phyloP scores from a whole-genome alignment of 1,140 invertebrate genomes.

The Holcopasites calliopsidis region DNA sequence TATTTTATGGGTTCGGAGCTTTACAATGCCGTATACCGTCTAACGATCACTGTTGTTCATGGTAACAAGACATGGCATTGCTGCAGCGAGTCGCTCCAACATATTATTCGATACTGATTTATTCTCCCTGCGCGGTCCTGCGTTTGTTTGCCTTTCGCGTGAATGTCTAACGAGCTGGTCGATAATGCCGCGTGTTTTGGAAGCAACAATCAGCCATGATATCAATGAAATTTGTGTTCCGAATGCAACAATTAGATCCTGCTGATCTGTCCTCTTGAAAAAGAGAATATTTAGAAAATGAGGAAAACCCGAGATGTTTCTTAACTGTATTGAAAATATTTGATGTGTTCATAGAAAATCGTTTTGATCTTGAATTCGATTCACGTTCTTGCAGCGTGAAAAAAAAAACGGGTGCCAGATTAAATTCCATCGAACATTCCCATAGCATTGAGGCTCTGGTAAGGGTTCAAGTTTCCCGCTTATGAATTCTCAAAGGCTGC shows the following conservation, averaged over 20 bases:
- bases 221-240: background rate
- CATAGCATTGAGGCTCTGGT: background rate
- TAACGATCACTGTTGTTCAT: no score
- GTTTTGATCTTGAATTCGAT: background rate
- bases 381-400: background rate
- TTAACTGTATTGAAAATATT: no score
- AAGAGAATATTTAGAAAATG: no score
- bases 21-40: no score
- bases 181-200: background rate
- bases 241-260: no score
- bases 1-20: no score
- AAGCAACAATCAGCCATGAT: background rate
- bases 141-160: background rate
- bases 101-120: background rate
- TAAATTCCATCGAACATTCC: constrained; percentile 22
- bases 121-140: background rate
- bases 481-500: constrained; percentile 18
- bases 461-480: background rate
- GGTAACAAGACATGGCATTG: no score
- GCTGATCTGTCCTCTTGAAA: no score
- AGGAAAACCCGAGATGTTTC: no score
- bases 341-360: no score
- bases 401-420: background rate
- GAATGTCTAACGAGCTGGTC: background rate
- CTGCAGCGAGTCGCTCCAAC: no score